phyloP scores from a whole-genome alignment of 2,888 invertebrate genomes.

The Chrysina gloriosa region DNA sequence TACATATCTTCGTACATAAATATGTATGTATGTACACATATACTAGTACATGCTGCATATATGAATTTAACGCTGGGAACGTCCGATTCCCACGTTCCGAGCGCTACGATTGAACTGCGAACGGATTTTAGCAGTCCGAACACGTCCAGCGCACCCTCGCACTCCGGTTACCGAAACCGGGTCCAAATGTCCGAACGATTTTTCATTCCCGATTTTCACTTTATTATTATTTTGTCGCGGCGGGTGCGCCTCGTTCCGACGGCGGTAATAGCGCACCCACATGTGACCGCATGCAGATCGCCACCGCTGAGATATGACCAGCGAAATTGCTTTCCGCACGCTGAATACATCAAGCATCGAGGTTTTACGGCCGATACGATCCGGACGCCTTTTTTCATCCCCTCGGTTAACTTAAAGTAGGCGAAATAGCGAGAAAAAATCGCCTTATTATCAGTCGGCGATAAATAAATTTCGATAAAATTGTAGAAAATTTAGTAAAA shows the following conservation, averaged over 20 bases:
- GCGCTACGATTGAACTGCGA: neutral
- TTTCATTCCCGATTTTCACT: conserved; percentile 66
- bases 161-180: conserved; percentile 55
- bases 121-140: conserved; percentile 34
- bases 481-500: no score
- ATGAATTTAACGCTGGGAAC: no score
- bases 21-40: no score
- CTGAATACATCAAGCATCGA: conserved; percentile 39
- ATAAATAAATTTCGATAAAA: no score
- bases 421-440: neutral
- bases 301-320: conserved; percentile 58
- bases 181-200: conserved; percentile 65
- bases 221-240: conserved; percentile 63
- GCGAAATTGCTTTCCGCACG: conserved; percentile 54
- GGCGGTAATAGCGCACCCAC: conserved; percentile 62
- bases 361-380: conserved; percentile 38
- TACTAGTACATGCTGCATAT: no score
- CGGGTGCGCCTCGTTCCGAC: conserved; percentile 46
- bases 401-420: conserved; percentile 18
- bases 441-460: neutral
- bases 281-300: conserved; percentile 63
- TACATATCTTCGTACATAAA: no score
- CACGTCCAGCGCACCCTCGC: conserved; percentile 64
- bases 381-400: conserved; percentile 12
- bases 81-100: no score